phyloP scores from a whole-genome alignment of 2,113 vertebrate species.

The Scomber colias region DNA sequence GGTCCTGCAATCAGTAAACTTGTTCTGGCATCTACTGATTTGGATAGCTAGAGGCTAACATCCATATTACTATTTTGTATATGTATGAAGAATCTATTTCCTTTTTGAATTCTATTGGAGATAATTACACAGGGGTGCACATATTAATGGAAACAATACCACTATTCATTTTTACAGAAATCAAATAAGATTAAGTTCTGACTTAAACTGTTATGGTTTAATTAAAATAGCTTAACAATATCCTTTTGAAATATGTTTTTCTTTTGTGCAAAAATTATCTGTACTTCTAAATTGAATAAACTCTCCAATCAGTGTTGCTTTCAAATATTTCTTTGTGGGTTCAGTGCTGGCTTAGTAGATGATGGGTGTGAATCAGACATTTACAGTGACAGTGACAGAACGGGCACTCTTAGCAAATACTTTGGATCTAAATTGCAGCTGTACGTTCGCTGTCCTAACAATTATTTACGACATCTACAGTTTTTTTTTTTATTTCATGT shows the following conservation, averaged over 20 bases:
- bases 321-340: too few relatives aligned
- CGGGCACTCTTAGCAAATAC: slow-evolving; percentile 1
- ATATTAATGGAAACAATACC: too few relatives aligned
- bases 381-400: background rate
- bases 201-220: too few relatives aligned
- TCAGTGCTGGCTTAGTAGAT: background rate
- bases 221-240: background rate
- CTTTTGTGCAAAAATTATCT: too few relatives aligned
- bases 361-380: background rate
- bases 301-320: too few relatives aligned
- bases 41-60: background rate
- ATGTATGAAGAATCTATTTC: too few relatives aligned
- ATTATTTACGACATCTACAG: background rate
- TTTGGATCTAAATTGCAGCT: background rate
- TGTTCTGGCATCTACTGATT: background rate
- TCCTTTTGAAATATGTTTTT: too few relatives aligned
- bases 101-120: too few relatives aligned
- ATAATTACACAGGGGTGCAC: too few relatives aligned
- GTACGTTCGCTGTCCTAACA: background rate
- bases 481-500: background rate
- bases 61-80: background rate
- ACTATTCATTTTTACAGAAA: too few relatives aligned
- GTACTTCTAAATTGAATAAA: too few relatives aligned
- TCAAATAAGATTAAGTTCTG: too few relatives aligned
- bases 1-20: background rate